Evolutionary conservation across 2,888 invertebrate species (phyloP).

Genomic region (Homarus gammarus): DNA sequence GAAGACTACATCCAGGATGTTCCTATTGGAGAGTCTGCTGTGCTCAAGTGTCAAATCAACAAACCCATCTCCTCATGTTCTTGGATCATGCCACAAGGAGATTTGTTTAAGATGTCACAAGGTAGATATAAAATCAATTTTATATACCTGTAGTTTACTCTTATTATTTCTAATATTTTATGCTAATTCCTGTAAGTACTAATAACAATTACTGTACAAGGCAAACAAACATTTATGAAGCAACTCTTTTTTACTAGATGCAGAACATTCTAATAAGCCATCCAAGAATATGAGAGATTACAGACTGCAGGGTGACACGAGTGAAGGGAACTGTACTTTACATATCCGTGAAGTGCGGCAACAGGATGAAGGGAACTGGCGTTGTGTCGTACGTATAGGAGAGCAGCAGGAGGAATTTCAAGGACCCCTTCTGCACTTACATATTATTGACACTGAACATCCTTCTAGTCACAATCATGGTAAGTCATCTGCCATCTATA

Average conservation of each 20-base stretch:
- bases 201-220: neutral
- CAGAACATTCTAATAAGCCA: neutral
- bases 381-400: slow-evolving; percentile 52
- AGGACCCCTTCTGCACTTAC: slow-evolving; percentile 72
- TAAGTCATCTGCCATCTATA: slow-evolving; percentile 30
- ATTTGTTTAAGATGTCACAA: slow-evolving; percentile 39
- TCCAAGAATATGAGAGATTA: slow-evolving; percentile 17
- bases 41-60: slow-evolving; percentile 66
- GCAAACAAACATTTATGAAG: neutral
- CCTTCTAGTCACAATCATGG: slow-evolving; percentile 45
- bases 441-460: slow-evolving; percentile 41
- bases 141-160: too few relatives aligned
- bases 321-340: slow-evolving; percentile 68
- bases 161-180: neutral
- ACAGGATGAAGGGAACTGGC: slow-evolving; percentile 74
- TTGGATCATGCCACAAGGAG: slow-evolving; percentile 71
- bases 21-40: slow-evolving; percentile 38
- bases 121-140: slow-evolving; percentile 18
- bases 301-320: slow-evolving; percentile 50
- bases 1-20: slow-evolving; percentile 64
- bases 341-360: slow-evolving; percentile 35
- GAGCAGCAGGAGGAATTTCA: slow-evolving; percentile 22
- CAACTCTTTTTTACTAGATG: slow-evolving; percentile 17
- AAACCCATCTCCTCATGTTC: slow-evolving; percentile 56
- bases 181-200: neutral